These are phyloP conservation scores for Engystomops pustulosus DNA, from an alignment of 2,113 vertebrate species.

Conservation along the genomic window DNA sequence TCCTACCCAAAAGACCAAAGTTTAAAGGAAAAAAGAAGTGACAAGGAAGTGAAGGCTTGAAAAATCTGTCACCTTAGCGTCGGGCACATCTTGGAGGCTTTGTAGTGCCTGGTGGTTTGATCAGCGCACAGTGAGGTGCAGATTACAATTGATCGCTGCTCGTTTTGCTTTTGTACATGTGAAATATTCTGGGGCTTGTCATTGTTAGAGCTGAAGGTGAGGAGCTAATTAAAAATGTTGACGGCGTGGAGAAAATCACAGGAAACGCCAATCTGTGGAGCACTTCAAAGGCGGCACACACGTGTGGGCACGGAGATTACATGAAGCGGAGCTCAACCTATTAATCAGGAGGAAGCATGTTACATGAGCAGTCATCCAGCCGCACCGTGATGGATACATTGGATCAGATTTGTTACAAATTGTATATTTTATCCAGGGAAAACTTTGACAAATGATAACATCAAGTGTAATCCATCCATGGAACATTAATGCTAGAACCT, in stretches of 20 bases:
- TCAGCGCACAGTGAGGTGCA: conserved; percentile 40
- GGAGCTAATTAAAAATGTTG: conserved; percentile 70
- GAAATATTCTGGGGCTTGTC: conserved; percentile 64
- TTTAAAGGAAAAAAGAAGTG: neutral
- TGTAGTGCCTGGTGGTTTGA: conserved; percentile 54
- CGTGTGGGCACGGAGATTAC: neutral
- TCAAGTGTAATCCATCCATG: neutral
- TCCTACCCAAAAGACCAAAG: neutral
- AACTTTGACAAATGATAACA: neutral
- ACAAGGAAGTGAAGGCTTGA: neutral
- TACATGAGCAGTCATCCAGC: neutral
- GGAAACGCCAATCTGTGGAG: neutral
- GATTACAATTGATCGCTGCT: conserved; percentile 66
- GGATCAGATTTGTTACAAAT: neutral
- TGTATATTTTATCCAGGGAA: neutral
- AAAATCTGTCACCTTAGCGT: neutral
- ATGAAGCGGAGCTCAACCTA: neutral
- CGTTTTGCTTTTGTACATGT: conserved; percentile 63
- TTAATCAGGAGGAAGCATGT: neutral
- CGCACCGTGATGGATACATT: neutral
- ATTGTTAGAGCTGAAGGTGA: conserved; percentile 66
- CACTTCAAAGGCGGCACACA: neutral
- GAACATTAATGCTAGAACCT: neutral
- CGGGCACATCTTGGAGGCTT: neutral
- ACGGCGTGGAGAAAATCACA: conserved; percentile 65